phyloP scores from a whole-genome alignment of 2,113 vertebrate genomes.

The Pitta sordida region DNA sequence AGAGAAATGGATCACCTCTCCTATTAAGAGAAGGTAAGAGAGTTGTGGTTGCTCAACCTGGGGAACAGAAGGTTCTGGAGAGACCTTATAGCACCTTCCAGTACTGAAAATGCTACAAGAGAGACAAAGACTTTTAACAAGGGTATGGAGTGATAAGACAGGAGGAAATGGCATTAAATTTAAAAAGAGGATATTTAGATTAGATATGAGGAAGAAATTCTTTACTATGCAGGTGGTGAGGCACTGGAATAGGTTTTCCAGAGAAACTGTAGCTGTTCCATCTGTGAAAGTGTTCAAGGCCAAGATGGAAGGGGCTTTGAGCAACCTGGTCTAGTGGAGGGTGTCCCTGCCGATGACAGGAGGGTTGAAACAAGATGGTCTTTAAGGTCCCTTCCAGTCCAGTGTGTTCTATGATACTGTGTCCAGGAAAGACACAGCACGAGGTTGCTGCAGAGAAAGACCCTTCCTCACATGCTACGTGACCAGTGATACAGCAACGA shows the following conservation, averaged over 20 bases:
- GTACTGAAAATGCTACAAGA: background rate
- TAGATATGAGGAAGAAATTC: background rate
- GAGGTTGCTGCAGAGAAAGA: background rate
- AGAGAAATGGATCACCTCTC: background rate
- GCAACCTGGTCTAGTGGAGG: background rate
- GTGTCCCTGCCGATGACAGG: background rate
- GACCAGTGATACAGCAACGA: background rate
- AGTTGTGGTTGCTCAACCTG: background rate
- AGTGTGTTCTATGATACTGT: background rate
- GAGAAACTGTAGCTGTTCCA: background rate
- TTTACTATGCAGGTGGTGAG: background rate
- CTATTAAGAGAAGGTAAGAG: background rate
- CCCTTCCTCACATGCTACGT: background rate
- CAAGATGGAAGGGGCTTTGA: background rate
- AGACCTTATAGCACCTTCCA: background rate
- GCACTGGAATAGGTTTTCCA: background rate
- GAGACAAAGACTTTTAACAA: background rate
- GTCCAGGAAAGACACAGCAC: fast-evolving
- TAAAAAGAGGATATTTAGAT: background rate
- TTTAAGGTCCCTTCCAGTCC: background rate
- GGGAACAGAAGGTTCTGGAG: background rate
- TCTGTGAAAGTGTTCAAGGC: background rate
- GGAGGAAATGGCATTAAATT: no score
- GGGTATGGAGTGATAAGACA: no score
- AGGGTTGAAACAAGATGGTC: fast-evolving